Conservation (phyloP, 2,888 invertebrate species). For the Caenorhabditis angaria region DNA sequence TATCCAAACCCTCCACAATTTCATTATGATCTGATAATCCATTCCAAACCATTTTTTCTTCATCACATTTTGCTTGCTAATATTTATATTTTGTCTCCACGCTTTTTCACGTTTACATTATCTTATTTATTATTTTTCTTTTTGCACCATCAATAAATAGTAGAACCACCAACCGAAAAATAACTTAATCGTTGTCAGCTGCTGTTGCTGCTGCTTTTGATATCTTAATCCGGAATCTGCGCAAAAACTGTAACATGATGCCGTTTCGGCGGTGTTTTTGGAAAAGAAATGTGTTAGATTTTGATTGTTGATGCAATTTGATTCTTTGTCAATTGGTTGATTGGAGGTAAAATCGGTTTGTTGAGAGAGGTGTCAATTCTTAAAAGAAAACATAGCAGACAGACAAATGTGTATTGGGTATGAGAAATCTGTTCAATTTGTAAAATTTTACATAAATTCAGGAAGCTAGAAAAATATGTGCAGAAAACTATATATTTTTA, state of each 20-base stretch:
- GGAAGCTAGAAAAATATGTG: no score
- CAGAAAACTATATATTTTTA: no score
- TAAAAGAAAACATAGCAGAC: no score
- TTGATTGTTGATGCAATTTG: neutral
- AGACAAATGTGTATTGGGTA: no score
- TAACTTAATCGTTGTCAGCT: constrained; percentile 2
- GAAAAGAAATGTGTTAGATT: neutral
- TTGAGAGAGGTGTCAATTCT: no score
- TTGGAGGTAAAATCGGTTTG: no score
- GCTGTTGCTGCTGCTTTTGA: neutral
- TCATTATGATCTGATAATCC: neutral
- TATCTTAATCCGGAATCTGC: neutral
- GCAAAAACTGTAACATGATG: neutral
- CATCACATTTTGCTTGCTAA: no score
- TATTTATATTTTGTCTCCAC: neutral
- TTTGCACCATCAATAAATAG: neutral
- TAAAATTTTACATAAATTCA: no score
- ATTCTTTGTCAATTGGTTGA: neutral
- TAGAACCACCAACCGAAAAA: neutral
- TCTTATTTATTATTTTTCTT: no score
- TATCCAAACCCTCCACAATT: neutral
- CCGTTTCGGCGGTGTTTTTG: neutral
- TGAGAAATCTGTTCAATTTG: no score
- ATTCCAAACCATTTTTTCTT: neutral
- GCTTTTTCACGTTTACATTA: no score